A percentile compares a stretch with the other conserved stretches of the same genome.
Evolutionary conservation across 2,888 invertebrate genomes (phyloP).

Genomic region (Pachliopta kotzebuea): DNA sequence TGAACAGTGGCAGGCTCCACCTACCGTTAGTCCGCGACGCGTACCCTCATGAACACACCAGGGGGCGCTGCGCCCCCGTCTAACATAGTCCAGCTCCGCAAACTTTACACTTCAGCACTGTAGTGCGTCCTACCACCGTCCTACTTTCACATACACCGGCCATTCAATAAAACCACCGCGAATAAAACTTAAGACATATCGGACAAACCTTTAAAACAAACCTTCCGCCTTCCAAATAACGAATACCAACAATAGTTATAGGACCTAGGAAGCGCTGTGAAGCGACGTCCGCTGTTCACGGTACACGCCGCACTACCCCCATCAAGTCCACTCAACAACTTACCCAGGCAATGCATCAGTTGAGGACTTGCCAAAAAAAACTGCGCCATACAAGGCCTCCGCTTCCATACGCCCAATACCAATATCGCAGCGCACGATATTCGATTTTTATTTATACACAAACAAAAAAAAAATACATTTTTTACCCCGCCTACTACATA

Average conservation of each 20-base stretch:
- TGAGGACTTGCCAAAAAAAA: slow-evolving; percentile 7
- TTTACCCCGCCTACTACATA: slow-evolving; percentile 34
- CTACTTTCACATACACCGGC: slow-evolving; percentile 66
- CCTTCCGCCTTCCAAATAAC: slow-evolving; percentile 49
- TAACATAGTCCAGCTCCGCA: slow-evolving; percentile 51
- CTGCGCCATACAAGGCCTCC: slow-evolving; percentile 4
- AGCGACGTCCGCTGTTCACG: slow-evolving; percentile 4
- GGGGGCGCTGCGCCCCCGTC: slow-evolving; percentile 42
- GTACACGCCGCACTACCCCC: neutral
- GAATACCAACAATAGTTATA: slow-evolving; percentile 31
- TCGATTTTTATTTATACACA: slow-evolving; percentile 29
- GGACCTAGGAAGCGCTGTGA: slow-evolving; percentile 18
- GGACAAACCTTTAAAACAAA: slow-evolving; percentile 63
- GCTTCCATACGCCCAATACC: slow-evolving; percentile 10
- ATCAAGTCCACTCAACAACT: neutral
- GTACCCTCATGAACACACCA: slow-evolving; percentile 49
- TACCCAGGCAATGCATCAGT: slow-evolving; percentile 3
- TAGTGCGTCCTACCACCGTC: slow-evolving; percentile 39
- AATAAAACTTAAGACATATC: slow-evolving; percentile 66
- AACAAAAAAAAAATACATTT: slow-evolving; percentile 35
- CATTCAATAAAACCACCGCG: slow-evolving; percentile 77
- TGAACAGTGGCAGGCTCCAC: slow-evolving; percentile 35
- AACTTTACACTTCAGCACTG: slow-evolving; percentile 49
- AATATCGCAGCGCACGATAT: neutral
- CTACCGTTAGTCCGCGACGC: slow-evolving; percentile 48